Evolutionary conservation across 53 echinoderm and acorn worm genomes (phyloP).

Genomic region (Luidia sarsii): DNA sequence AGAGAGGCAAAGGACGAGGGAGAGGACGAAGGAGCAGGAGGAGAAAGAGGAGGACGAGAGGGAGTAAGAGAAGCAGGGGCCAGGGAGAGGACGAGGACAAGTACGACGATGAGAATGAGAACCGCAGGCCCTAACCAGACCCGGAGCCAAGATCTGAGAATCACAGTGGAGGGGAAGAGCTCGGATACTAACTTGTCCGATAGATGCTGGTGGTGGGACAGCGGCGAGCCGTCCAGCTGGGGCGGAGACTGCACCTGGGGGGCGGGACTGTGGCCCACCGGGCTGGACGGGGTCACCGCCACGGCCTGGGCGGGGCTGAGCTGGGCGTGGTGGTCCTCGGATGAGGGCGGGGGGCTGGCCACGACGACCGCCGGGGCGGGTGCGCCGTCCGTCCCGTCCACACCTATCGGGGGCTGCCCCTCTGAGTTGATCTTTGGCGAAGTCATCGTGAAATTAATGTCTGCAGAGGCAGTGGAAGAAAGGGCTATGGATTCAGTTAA

Average conservation of each 20-base stretch:
- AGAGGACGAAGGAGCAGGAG: too few relatives aligned
- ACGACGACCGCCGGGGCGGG: not conserved
- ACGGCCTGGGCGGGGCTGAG: not conserved
- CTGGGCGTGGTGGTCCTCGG: not conserved
- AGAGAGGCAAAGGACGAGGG: too few relatives aligned
- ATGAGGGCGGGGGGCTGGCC: not conserved
- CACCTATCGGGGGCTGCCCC: not conserved
- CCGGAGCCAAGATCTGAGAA: not conserved
- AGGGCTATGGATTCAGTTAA: too few relatives aligned
- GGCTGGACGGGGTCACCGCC: not conserved
- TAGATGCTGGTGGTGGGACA: not conserved
- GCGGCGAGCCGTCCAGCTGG: not conserved
- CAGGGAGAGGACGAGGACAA: too few relatives aligned
- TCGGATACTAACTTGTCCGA: constrained; percentile 28
- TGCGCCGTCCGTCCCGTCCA: not conserved
- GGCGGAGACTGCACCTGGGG: constrained; percentile 11
- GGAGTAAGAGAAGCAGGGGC: too few relatives aligned
- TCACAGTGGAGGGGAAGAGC: not conserved
- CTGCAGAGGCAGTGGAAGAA: constrained; percentile 9
- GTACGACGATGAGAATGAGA: too few relatives aligned
- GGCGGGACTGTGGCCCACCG: not conserved
- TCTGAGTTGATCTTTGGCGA: constrained; percentile 54
- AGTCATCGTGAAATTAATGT: constrained; percentile 18
- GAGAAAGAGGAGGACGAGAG: too few relatives aligned
- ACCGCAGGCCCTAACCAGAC: too few relatives aligned